Base-by-base conservation (phyloP, 2,113 vertebrate genomes). In the Zapornia atra region DNA sequence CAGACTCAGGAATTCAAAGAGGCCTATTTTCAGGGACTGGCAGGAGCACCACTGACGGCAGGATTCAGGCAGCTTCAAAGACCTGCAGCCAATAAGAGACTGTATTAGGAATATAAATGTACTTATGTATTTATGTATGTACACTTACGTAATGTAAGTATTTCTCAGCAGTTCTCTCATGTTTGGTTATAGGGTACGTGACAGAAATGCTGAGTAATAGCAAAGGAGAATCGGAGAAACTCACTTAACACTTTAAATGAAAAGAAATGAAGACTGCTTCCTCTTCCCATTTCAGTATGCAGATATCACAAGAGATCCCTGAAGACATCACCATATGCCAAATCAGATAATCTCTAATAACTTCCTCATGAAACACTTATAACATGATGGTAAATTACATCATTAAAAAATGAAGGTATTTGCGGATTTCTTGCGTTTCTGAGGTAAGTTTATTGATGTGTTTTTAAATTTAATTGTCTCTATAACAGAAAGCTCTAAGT, bases 1-100 rank as follows among this genome's bases (percentile, higher is more conserved):
- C 95, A 86, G 59, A 86, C 70, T 71, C 50, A 66, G 93, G 85
- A 96, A 97, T 94, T 92, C n/a, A 95, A 48, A 80, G 82, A 94
- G 70, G 69, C 36, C 61, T 91, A 29, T 94, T 96, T 96, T 94
- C 94, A 84, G 73, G 31, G 34, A 5, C 2, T 92, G 86, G 91
- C 84, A 95, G 78, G 28, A 90, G 10, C 9, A 68, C n/a, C 70
- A 87, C 19, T 54, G 63, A 77, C 36, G 51, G 80, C 29, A 88
- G 70, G 33, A 92, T 14, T 83, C 66, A 59, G 60, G 26, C 31
- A 80, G 88, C 11, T 80, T 92, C 72, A 53, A 94, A 53, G 51
- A 53, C 8, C 71, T 64, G 31, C 36, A 92, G 50, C 54, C 15
- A 92, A 1, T 42, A 75, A 10, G 8, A 88, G 36, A 81, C 51